A percentile compares a stretch with the other conserved stretches of the same genome.
Evolutionary conservation across 1,140 invertebrate species (phyloP).

Genomic region (Hycleus phaleratus): DNA sequence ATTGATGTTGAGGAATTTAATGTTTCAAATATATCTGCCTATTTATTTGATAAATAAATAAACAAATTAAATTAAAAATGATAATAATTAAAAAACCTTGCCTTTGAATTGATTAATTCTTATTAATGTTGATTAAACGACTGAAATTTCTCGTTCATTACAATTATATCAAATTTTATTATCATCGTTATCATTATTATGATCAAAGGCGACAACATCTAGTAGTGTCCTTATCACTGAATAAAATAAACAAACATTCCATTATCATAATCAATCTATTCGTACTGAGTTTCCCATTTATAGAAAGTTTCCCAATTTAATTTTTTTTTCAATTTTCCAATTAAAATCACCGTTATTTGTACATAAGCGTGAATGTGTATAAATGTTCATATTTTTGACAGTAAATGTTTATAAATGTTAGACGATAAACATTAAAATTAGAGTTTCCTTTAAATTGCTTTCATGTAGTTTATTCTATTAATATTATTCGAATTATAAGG

Average conservation of each 20-base stretch:
- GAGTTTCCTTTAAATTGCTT: conserved; percentile 3
- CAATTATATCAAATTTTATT: background rate
- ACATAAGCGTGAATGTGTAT: conserved; percentile 26
- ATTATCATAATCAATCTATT: background rate
- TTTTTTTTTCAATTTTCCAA: background rate
- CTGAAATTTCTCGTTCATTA: background rate
- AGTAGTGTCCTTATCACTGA: conserved; percentile 6
- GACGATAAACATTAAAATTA: conserved; percentile 13
- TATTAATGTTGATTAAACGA: background rate
- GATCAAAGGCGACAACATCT: background rate
- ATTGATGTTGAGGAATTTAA: too few species aligned
- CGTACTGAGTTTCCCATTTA: background rate
- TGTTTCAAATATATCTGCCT: background rate
- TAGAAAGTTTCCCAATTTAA: background rate
- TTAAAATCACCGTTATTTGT: background rate
- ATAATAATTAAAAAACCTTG: background rate
- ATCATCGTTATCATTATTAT: background rate
- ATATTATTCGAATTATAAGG: background rate
- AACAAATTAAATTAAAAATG: background rate
- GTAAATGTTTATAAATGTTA: conserved; percentile 30
- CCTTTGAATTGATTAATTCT: too few species aligned
- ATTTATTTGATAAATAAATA: background rate
- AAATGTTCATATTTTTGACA: conserved; percentile 30
- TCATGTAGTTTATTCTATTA: conserved; percentile 9
- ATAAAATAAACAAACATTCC: background rate